Conservation (phyloP, 2,888 invertebrate genomes). For the Drepanosiphum platanoidis region DNA sequence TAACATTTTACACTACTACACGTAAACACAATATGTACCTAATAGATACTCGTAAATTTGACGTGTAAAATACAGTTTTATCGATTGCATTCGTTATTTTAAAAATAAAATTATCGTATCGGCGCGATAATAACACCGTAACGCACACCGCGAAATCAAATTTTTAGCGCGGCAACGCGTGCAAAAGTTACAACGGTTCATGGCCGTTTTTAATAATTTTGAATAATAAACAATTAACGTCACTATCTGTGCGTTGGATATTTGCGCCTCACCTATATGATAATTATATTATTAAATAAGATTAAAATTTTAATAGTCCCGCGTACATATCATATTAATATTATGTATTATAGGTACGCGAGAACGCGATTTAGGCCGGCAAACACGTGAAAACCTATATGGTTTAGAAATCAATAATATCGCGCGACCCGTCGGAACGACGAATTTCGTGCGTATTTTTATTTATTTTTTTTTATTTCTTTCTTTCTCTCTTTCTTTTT, state of each 20-base stretch:
- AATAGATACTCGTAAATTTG: no score
- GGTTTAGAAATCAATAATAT: no score
- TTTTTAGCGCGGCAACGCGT: neutral
- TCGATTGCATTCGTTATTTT: neutral
- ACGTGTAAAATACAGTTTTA: neutral
- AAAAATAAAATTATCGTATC: neutral
- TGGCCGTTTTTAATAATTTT: neutral
- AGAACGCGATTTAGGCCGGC: neutral
- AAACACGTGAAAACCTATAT: no score
- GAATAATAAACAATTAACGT: conserved; percentile 22
- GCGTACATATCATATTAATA: no score
- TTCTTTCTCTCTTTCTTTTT: no score
- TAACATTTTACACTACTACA: no score
- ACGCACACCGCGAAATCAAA: neutral
- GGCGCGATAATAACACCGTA: neutral
- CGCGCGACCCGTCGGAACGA: no score
- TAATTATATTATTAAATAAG: neutral
- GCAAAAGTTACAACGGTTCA: no score
- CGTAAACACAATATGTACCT: no score
- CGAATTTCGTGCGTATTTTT: no score
- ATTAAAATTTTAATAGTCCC: neutral
- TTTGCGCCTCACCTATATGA: no score
- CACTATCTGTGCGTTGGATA: neutral
- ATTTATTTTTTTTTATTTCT: no score
- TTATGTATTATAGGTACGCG: neutral